Conservation (phyloP, 2,888 invertebrate genomes). For the Euplagia quadripunctaria region DNA sequence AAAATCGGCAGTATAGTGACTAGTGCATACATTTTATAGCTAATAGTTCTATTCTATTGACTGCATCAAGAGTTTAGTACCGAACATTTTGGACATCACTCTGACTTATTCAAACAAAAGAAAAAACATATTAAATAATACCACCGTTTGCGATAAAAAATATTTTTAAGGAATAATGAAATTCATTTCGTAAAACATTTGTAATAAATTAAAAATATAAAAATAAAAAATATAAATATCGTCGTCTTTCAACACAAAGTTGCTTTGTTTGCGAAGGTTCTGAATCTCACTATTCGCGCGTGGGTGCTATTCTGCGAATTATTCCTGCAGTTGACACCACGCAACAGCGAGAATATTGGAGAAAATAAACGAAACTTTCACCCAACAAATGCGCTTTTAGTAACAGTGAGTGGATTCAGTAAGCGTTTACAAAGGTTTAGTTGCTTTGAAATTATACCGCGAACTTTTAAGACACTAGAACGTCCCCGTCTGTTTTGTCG, state of each 20-base stretch:
- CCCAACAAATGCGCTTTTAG: slow-evolving; percentile 1
- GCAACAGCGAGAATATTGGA: slow-evolving; percentile 16
- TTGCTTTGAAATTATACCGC: not conserved
- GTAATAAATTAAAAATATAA: too few relatives aligned
- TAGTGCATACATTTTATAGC: too few relatives aligned
- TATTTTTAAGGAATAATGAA: too few relatives aligned
- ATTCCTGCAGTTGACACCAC: slow-evolving; percentile 29
- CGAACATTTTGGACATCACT: too few relatives aligned
- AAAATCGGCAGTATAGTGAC: not conserved
- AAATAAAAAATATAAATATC: not conserved
- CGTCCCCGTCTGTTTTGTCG: not conserved
- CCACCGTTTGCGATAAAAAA: too few relatives aligned
- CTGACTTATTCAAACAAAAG: too few relatives aligned
- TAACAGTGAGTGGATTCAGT: not conserved
- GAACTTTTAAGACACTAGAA: not conserved
- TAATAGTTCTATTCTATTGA: too few relatives aligned
- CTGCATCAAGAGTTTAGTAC: too few relatives aligned
- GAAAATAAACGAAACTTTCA: slow-evolving; percentile 15
- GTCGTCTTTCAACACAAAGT: not conserved
- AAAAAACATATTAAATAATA: too few relatives aligned
- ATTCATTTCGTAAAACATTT: too few relatives aligned
- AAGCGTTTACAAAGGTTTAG: not conserved
- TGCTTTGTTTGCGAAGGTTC: not conserved
- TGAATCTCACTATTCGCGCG: slow-evolving; percentile 22
- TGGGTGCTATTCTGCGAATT: slow-evolving; percentile 35